Evolutionary conservation across 2,888 invertebrate genomes (phyloP).

Genomic region (Lithophane socia): DNA sequence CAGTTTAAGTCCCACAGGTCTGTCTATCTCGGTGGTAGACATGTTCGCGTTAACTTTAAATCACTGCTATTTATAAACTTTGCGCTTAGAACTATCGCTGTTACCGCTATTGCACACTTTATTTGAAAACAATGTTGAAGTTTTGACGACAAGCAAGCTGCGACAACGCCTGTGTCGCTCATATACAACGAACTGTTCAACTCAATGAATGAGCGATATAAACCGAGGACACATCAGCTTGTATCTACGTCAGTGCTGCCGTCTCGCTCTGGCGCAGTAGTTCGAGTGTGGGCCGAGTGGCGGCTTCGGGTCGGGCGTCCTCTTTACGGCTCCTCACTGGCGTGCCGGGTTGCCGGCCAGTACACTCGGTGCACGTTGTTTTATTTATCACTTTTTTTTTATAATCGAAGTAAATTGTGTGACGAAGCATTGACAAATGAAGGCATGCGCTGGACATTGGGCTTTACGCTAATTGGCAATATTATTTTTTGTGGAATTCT

Average conservation of each 20-base stretch:
- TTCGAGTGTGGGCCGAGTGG: constrained; percentile 44
- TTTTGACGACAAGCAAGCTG: constrained; percentile 54
- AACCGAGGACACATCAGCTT: constrained; percentile 64
- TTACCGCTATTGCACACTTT: constrained; percentile 58
- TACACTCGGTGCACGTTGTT: constrained; percentile 37
- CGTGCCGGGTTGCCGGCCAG: constrained; percentile 30
- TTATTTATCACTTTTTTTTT: constrained; percentile 31
- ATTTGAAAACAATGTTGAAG: constrained; percentile 64
- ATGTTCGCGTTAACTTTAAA: constrained; percentile 66
- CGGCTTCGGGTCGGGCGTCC: constrained; percentile 39
- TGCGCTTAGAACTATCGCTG: constrained; percentile 59
- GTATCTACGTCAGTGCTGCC: constrained; percentile 69
- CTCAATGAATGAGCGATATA: constrained; percentile 73
- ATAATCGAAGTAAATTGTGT: constrained; percentile 19
- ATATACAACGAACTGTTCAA: constrained; percentile 65
- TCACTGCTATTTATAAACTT: constrained; percentile 69
- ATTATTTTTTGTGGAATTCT: not conserved
- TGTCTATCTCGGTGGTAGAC: constrained; percentile 71
- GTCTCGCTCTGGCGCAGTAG: constrained; percentile 72
- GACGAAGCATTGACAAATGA: constrained; percentile 19
- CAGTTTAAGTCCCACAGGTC: constrained; percentile 72
- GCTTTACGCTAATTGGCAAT: not conserved
- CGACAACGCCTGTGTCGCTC: constrained; percentile 66
- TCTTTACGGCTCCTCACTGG: constrained; percentile 39
- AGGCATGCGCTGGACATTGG: constrained; percentile 6